Evolutionary conservation across 2,797 vertebrate species (phyloP).

Genomic region (Liparis tanakae): DNA sequence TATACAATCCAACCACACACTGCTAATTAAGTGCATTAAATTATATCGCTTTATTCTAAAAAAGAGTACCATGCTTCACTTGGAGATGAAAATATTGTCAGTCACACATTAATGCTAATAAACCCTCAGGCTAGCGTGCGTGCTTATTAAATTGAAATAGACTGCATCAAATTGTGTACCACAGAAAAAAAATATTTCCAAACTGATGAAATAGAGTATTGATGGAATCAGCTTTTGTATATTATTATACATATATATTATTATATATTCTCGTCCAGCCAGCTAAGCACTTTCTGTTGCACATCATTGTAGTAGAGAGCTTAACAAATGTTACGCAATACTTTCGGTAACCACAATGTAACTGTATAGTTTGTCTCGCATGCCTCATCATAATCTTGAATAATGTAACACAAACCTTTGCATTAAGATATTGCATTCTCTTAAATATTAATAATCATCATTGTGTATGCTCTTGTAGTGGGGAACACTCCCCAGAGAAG

Average conservation of each 20-base stretch:
- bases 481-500: no score
- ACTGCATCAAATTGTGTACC: constrained; percentile 18
- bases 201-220: constrained; percentile 5
- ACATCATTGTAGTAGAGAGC: background rate
- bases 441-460: background rate
- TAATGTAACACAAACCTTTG: background rate
- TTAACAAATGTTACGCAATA: background rate
- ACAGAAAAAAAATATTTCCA: constrained; percentile 23
- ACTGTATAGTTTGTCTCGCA: background rate
- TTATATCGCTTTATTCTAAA: constrained; percentile 20
- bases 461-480: no score
- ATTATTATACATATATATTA: background rate
- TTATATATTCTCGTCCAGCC: background rate
- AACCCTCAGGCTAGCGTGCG: constrained; percentile 34
- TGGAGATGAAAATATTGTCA: constrained; percentile 35
- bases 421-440: background rate
- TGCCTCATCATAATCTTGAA: background rate
- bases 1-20: background rate
- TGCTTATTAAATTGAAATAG: constrained; percentile 44
- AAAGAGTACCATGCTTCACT: constrained; percentile 9
- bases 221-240: constrained; percentile 20
- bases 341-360: background rate
- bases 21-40: constrained; percentile 16
- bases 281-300: background rate
- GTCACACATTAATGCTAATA: constrained; percentile 30